These are phyloP conservation scores for Ditylenchus weischeri DNA, from an alignment of 2,888 invertebrate species.

Conservation along the genomic window DNA sequence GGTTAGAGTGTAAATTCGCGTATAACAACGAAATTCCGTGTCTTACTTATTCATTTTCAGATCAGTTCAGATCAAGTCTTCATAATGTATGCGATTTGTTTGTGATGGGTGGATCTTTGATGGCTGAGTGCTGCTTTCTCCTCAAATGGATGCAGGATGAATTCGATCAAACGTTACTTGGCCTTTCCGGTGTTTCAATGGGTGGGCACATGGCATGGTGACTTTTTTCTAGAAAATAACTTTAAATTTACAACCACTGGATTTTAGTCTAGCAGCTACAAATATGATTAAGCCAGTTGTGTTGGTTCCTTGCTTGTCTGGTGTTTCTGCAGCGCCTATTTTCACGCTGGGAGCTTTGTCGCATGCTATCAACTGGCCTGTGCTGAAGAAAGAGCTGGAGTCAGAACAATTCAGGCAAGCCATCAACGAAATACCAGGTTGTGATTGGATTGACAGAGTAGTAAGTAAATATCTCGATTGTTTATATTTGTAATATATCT, in stretches of 20 bases:
- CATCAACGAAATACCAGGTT: slow-evolving; percentile 29
- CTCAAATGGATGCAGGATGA: slow-evolving; percentile 91
- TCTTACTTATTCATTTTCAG: slow-evolving; percentile 18
- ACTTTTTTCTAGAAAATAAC: too few species aligned
- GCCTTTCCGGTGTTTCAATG: slow-evolving; percentile 65
- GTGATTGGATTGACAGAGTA: slow-evolving; percentile 35
- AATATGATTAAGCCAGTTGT: slow-evolving; percentile 92
- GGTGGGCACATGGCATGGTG: slow-evolving; percentile 34
- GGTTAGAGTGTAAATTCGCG: not conserved
- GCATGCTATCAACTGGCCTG: slow-evolving; percentile 25
- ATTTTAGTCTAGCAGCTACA: slow-evolving; percentile 82
- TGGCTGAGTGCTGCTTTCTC: slow-evolving; percentile 81
- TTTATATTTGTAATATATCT: not conserved
- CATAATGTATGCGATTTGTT: slow-evolving; percentile 95
- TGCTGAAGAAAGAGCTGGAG: slow-evolving; percentile 28
- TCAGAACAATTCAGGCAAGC: slow-evolving; percentile 23
- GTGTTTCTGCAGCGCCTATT: slow-evolving; percentile 92
- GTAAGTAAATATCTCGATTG: not conserved
- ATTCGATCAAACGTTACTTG: slow-evolving; percentile 75
- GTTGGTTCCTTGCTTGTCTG: slow-evolving; percentile 89
- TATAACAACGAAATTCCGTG: too few species aligned
- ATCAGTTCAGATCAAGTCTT: slow-evolving; percentile 67
- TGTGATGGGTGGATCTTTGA: slow-evolving; percentile 95
- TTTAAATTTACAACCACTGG: slow-evolving; percentile 59
- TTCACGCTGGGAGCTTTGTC: slow-evolving; percentile 72